Percentiles rank a stretch among this genome's conserved stretches.
phyloP scores from a whole-genome alignment of 2,797 vertebrate genomes.

The Falco biarmicus region DNA sequence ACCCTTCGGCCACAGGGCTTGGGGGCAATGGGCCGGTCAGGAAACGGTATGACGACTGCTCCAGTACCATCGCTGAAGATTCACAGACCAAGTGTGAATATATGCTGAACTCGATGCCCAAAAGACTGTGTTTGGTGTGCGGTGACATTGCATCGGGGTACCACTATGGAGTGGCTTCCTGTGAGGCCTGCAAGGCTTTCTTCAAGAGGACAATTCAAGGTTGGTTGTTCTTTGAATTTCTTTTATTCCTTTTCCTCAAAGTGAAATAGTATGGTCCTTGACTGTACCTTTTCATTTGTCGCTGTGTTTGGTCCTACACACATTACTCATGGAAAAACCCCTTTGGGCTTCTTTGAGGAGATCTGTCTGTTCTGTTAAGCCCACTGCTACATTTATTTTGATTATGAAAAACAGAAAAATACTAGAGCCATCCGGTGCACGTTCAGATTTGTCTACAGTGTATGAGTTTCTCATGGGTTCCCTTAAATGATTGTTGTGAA shows the following conservation, averaged over 20 bases:
- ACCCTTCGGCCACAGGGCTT: slow-evolving; percentile 89
- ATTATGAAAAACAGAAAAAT: neutral
- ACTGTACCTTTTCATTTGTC: neutral
- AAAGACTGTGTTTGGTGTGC: slow-evolving; percentile 98
- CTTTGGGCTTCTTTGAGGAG: neutral
- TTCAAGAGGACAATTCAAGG: slow-evolving; percentile 99
- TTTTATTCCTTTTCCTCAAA: neutral
- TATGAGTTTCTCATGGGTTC: neutral
- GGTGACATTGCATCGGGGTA: slow-evolving; percentile 98
- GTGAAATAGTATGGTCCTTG: neutral
- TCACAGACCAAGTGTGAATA: slow-evolving; percentile 99
- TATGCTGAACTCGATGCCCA: slow-evolving; percentile 99
- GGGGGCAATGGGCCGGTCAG: slow-evolving; percentile 90
- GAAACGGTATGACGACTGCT: slow-evolving; percentile 98
- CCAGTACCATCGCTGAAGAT: slow-evolving; percentile 96
- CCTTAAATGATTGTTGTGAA: neutral
- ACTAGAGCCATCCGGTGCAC: neutral
- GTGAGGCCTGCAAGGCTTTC: slow-evolving; percentile 99
- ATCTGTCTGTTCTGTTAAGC: neutral
- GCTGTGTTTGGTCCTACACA: neutral
- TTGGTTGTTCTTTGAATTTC: slow-evolving; percentile 75
- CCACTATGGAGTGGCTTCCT: slow-evolving; percentile 98
- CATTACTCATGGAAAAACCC: neutral
- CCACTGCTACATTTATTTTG: neutral
- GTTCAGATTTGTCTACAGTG: neutral